Evolutionary conservation across 2,888 invertebrate species (phyloP).

Genomic region (Epsilonema sp.): DNA sequence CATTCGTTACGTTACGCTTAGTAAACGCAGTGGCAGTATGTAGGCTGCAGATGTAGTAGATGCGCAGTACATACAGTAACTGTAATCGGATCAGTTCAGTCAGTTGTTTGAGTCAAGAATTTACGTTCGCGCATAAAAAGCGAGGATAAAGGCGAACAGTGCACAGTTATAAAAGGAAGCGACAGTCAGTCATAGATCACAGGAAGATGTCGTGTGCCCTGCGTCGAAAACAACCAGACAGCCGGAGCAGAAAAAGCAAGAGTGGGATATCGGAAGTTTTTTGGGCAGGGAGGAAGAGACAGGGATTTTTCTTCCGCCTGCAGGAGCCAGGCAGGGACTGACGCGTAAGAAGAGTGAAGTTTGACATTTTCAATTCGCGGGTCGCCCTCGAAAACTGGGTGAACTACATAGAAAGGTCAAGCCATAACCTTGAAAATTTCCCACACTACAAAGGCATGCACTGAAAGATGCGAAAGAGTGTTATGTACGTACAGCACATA

Average conservation of each 20-base stretch:
- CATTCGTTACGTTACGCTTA: no score
- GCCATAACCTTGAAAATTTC: background rate
- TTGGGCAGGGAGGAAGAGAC: background rate
- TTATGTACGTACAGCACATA: no score
- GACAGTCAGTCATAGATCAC: background rate
- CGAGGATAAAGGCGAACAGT: no score
- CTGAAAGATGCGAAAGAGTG: no score
- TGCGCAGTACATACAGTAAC: no score
- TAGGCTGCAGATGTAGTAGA: no score
- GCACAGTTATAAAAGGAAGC: background rate
- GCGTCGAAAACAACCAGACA: background rate
- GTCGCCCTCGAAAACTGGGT: background rate
- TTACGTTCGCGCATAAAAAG: no score
- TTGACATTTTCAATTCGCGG: background rate
- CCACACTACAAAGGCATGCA: no score
- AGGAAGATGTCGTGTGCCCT: background rate
- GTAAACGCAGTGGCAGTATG: no score
- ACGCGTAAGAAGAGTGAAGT: background rate
- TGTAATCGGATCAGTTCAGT: no score
- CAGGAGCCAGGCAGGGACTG: background rate
- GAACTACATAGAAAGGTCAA: background rate
- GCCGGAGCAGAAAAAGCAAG: background rate
- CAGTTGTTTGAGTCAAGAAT: no score
- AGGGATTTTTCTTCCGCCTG: background rate
- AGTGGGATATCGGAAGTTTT: background rate